Base-by-base conservation (phyloP, 2,888 invertebrate species). In the Brachyptera risi region DNA sequence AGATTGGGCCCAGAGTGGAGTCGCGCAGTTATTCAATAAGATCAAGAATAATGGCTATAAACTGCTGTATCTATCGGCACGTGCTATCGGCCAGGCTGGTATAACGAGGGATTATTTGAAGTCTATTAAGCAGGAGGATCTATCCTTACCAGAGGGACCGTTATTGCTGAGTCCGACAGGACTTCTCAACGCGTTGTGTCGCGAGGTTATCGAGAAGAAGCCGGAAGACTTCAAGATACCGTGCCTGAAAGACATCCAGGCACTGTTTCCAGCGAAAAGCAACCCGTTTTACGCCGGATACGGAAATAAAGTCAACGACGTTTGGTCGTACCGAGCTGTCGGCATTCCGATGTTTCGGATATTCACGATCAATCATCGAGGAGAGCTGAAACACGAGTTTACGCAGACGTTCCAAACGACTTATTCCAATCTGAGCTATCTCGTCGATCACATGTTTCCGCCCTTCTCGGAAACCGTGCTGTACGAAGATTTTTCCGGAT, bases 171-270 rank as follows among this genome's bases (percentile, higher is more conserved):
- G 97, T 78, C 99, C 99, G 9, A 97, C 96, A 40, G 98, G 98
- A 56, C 80, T 99, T 59, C 88, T 99, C 69, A 92, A 92, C 68
- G 99, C 99, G 69, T 95, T 99, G 77, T 97, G 99, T 78, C 85
- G 87, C 73, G 87, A 83, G 75, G 98, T 99, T 56, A 99, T 99
- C 71, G 97, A 97, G 76, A 94, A 93, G 78, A 96, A 97, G 72
- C 99, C 99, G 0, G 98, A 99, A 75, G 95, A 96, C 76, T 99
- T 99, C 78, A 99, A 99, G 79, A 99, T 98, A 68, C 93, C 94
- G 59, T 99, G 99, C 75, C 83, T 99, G 68, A 90, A 90, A 62
- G 98, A 99, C 75, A 94, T 99, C 70, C 91, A 91, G 72, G 91
- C 92, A 59, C 80, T 99, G 19, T 99, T 99, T 77, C 96, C 98